Evolutionary conservation across 2,797 vertebrate species (phyloP).

Genomic region (Manis javanica): DNA sequence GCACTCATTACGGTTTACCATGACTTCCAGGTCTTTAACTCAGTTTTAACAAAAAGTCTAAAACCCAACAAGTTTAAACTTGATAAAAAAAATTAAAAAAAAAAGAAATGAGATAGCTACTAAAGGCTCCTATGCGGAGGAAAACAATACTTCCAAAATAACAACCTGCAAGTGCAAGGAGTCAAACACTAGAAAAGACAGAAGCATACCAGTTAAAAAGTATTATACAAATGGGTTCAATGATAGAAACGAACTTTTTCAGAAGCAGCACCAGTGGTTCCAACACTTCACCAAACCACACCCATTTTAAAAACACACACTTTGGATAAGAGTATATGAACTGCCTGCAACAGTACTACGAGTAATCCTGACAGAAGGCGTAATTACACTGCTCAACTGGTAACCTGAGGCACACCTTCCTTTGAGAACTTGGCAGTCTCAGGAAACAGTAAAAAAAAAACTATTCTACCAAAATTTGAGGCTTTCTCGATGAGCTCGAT

Average conservation of each 20-base stretch:
- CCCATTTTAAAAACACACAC: slow-evolving; percentile 53
- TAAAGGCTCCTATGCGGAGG: background rate
- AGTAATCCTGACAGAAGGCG: slow-evolving; percentile 48
- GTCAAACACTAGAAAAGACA: background rate
- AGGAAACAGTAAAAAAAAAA: slow-evolving; percentile 46
- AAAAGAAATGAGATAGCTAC: background rate
- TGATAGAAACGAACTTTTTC: slow-evolving; percentile 27
- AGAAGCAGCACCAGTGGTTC: slow-evolving; percentile 39
- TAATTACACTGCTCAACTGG: slow-evolving; percentile 56
- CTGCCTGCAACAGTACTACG: slow-evolving; percentile 45
- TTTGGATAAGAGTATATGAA: slow-evolving; percentile 44
- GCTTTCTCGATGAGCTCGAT: slow-evolving; percentile 43
- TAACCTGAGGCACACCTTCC: slow-evolving; percentile 15
- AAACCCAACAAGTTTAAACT: background rate
- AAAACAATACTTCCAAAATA: slow-evolving; percentile 29
- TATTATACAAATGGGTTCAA: slow-evolving; percentile 35
- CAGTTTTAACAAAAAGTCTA: background rate
- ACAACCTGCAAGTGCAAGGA: background rate
- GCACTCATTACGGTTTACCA: background rate
- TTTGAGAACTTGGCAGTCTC: slow-evolving; percentile 26
- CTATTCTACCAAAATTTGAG: slow-evolving; percentile 54
- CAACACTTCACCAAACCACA: slow-evolving; percentile 45
- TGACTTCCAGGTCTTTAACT: background rate
- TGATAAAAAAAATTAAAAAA: background rate
- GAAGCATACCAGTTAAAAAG: background rate